Conservation (phyloP, 2,888 invertebrate species). For the Melieria picta region DNA sequence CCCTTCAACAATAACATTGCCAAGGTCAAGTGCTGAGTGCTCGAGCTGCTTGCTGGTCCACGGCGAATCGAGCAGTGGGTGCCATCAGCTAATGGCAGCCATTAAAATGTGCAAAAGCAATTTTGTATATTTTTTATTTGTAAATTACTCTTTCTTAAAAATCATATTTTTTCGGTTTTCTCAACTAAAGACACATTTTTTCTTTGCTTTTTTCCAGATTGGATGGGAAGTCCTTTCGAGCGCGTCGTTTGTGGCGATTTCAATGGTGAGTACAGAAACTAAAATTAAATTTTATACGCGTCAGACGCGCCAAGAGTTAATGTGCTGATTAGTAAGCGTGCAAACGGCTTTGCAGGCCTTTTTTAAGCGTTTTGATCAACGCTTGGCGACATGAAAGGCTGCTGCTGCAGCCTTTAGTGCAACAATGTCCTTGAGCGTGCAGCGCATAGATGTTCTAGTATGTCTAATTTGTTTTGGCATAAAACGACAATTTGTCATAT, state of each 20-base stretch:
- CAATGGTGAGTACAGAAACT: constrained; percentile 74
- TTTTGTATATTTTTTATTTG: no score
- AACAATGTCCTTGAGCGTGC: constrained; percentile 33
- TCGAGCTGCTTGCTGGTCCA: no score
- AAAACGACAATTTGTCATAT: constrained; percentile 16
- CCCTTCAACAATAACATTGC: no score
- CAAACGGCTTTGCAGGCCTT: background rate
- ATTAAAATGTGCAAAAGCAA: no score
- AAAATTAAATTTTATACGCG: constrained; percentile 18
- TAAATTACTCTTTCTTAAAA: no score
- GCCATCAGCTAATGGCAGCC: no score
- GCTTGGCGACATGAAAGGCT: background rate
- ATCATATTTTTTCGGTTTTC: no score
- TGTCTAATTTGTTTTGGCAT: no score
- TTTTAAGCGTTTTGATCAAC: background rate
- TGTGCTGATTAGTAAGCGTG: background rate
- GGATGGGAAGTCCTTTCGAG: constrained; percentile 95
- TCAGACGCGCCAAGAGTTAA: background rate
- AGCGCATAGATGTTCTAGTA: no score
- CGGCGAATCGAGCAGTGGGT: no score
- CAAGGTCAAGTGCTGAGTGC: no score
- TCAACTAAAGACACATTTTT: constrained; percentile 17
- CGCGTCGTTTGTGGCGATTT: constrained; percentile 95
- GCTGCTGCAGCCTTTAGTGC: background rate
- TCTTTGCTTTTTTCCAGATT: constrained; percentile 73